Base-by-base conservation (phyloP, 2,888 invertebrate genomes). In the Cataglyphis altisquamis region DNA sequence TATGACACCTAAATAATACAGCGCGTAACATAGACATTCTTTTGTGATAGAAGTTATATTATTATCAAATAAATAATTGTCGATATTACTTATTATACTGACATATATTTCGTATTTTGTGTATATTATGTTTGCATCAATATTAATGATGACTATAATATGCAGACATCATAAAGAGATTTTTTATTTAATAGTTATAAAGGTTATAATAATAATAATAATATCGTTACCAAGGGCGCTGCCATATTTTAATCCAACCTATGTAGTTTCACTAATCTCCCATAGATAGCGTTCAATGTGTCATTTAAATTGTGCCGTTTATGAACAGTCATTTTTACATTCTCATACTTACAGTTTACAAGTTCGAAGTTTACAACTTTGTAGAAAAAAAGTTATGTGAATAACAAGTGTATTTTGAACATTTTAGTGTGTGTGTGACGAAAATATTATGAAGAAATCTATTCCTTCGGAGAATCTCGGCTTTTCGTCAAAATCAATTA, bases 21-120 rank as follows among this genome's bases (percentile, higher is more conserved):
- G 84, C 66, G 1, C 89, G 70, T 55, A 90, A 60, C 52, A 90
- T 64, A 60, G 90, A 87, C 89, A 90, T 90, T 64, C 70, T 87
- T 74, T 87, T 39, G 6, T 32, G 57, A 68, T 81, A 21, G 52
- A 84, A 82, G 83, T 67, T 45, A 39, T 67, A 18, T 41, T 29
- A 9, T 8, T 12, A 29, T 52, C 15, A 52, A 45, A 63, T 12
- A 10, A 48, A 25, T 25, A 48, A 25, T 25, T 48, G n/a, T 10
- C n/a, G 18, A 52, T 41, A 29, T n/a, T 45, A 8, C 25, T 25
- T n/a, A 60, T 60, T 78, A 48, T 5, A 3, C 29, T 10, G 29
- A 45, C 32, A 8, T 45, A n/a, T 48, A 48, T 48, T 48, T 48
- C 18, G 18, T 52, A 18, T 21, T 21, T 48, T 9, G 32, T 29